These are phyloP conservation scores for Colaptes auratus DNA, from an alignment of 2,113 vertebrate genomes.

Conservation along the genomic window DNA sequence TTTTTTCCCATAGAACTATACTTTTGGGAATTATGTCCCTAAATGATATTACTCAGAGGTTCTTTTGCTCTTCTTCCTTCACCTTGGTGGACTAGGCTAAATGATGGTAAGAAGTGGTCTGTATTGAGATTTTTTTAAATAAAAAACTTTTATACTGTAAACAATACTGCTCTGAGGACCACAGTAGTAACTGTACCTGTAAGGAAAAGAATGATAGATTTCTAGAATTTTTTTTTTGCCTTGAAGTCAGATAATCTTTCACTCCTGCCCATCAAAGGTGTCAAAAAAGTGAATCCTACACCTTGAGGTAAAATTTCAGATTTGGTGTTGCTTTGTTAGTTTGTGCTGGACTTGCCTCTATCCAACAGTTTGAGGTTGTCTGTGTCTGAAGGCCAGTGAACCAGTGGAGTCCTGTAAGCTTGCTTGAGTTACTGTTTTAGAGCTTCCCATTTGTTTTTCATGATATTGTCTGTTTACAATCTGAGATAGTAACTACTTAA, in stretches of 20 bases:
- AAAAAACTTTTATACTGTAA: background rate
- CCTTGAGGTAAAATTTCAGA: background rate
- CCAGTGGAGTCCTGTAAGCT: background rate
- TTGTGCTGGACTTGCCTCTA: background rate
- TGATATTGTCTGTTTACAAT: background rate
- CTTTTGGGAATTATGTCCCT: background rate
- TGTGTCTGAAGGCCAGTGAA: background rate
- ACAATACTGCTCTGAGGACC: background rate
- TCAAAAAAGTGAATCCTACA: background rate
- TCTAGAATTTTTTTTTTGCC: background rate
- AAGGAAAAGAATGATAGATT: background rate
- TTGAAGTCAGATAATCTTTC: background rate
- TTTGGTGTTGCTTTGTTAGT: background rate
- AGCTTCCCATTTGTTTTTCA: background rate
- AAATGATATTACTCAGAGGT: background rate
- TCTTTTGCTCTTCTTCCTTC: constrained; percentile 2
- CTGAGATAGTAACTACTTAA: background rate
- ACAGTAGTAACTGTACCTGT: background rate
- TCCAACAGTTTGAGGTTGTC: background rate
- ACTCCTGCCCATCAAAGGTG: background rate
- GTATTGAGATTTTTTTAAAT: background rate
- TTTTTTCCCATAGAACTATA: background rate
- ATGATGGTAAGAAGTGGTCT: background rate
- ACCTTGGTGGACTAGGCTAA: constrained; percentile 11
- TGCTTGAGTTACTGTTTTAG: background rate